Percentiles rank a stretch among this genome's conserved stretches.
phyloP scores from a whole-genome alignment of 2,888 invertebrate genomes.

The Pristionchus entomophagus region DNA sequence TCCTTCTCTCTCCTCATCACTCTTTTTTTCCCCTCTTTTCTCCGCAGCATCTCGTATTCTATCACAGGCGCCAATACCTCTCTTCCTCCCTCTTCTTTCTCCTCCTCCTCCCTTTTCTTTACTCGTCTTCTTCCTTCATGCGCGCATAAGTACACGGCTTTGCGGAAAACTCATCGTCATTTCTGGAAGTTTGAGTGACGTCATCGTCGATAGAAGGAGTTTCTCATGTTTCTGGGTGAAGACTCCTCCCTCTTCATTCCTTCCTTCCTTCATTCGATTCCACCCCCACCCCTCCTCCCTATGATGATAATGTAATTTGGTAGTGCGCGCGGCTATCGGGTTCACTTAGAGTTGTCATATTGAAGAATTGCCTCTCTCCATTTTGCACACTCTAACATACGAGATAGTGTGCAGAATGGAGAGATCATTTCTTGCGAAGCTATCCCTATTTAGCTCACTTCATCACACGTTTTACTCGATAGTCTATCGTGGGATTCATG shows the following conservation, averaged over 20 bases:
- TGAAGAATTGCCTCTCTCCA: too few relatives aligned
- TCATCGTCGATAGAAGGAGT: background rate
- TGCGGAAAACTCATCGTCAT: background rate
- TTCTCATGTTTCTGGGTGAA: background rate
- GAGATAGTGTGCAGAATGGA: too few relatives aligned
- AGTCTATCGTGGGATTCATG: too few relatives aligned
- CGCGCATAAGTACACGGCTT: conserved; percentile 8
- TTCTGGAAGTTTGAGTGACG: background rate
- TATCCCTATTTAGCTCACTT: too few relatives aligned
- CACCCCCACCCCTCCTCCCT: background rate
- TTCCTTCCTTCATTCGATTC: background rate
- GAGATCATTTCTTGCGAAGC: too few relatives aligned
- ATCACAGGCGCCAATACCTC: background rate
- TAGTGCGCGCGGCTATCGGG: background rate
- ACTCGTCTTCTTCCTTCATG: background rate
- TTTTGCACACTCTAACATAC: too few relatives aligned
- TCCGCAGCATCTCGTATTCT: background rate
- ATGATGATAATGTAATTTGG: conserved; percentile 2
- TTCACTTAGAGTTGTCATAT: too few relatives aligned
- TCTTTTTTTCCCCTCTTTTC: background rate
- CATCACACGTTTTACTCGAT: too few relatives aligned
- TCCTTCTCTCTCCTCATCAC: conserved; percentile 10
- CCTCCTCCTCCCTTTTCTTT: background rate
- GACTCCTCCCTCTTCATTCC: background rate
- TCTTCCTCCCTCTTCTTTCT: background rate